Conservation (phyloP, 2,113 vertebrate species). For the Acanthisitta chloris region DNA sequence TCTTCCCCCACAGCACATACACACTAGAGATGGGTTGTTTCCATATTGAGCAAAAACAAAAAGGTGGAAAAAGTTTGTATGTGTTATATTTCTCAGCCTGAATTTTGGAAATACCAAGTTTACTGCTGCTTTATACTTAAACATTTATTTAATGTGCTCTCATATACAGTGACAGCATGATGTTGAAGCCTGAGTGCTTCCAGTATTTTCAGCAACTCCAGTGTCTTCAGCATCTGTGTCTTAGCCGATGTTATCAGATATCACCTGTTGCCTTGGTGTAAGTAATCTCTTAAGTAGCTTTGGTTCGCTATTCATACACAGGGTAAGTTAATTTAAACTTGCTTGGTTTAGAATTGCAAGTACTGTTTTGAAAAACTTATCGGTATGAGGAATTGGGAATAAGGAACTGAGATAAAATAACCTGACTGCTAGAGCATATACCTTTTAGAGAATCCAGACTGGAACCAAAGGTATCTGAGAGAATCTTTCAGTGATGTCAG, state of each 20-base stretch:
- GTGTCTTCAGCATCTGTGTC: conserved; percentile 80
- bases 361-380: background rate
- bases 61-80: background rate
- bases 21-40: background rate
- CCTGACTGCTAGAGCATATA: background rate
- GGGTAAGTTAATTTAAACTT: background rate
- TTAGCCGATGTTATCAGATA: conserved; percentile 95
- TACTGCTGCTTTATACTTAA: background rate
- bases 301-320: background rate
- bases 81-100: background rate
- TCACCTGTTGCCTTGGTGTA: conserved; percentile 82
- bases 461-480: background rate
- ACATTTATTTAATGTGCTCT: background rate
- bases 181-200: conserved; percentile 86
- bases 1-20: too few species aligned
- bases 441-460: background rate
- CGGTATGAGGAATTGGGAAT: background rate
- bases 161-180: conserved; percentile 85
- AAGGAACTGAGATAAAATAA: background rate
- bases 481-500: background rate
- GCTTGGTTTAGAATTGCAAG: background rate
- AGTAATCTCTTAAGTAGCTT: conserved; percentile 39
- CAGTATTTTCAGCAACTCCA: conserved; percentile 77
- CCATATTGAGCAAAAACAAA: background rate
- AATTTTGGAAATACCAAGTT: background rate